phyloP scores from a whole-genome alignment of 1,140 invertebrate genomes.

The Bradysia coprophila region DNA sequence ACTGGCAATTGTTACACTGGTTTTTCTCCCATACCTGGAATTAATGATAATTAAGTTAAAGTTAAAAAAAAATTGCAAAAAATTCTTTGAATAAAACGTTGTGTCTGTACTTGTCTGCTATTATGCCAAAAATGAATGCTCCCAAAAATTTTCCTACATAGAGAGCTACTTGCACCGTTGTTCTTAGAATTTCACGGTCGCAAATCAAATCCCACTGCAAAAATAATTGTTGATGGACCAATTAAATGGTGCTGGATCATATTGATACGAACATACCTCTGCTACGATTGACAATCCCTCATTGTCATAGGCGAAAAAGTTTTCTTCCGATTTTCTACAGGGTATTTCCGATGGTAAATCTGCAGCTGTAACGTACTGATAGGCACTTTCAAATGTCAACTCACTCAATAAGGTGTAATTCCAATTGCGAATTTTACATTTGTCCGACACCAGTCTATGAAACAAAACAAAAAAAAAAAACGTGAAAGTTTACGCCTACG shows the following conservation, averaged over 20 bases:
- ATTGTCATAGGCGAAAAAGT: constrained; percentile 20
- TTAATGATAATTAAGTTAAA: no score
- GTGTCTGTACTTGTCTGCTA: constrained; percentile 26
- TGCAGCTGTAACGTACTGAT: constrained; percentile 14
- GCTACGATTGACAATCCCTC: constrained; percentile 24
- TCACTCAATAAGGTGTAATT: constrained; percentile 24
- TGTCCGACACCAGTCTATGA: constrained; percentile 1
- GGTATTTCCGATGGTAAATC: constrained; percentile 11
- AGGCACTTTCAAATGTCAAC: constrained; percentile 22
- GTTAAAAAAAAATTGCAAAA: no score
- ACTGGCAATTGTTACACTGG: constrained; percentile 26
- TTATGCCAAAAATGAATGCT: constrained; percentile 29
- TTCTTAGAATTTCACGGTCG: constrained; percentile 22
- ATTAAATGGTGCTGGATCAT: no score
- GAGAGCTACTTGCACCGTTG: constrained; percentile 29
- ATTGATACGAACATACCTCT: constrained; percentile 21
- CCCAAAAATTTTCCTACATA: constrained; percentile 33
- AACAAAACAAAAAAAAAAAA: no score
- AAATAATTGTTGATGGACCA: neutral
- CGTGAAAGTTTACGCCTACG: no score
- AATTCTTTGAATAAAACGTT: no score
- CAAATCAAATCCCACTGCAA: constrained; percentile 34
- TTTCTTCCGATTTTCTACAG: constrained; percentile 14
- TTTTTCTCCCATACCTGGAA: constrained; percentile 27
- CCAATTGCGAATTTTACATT: constrained; percentile 26